phyloP scores from a whole-genome alignment of 2,888 invertebrate species.

The Parelbella ahira region DNA sequence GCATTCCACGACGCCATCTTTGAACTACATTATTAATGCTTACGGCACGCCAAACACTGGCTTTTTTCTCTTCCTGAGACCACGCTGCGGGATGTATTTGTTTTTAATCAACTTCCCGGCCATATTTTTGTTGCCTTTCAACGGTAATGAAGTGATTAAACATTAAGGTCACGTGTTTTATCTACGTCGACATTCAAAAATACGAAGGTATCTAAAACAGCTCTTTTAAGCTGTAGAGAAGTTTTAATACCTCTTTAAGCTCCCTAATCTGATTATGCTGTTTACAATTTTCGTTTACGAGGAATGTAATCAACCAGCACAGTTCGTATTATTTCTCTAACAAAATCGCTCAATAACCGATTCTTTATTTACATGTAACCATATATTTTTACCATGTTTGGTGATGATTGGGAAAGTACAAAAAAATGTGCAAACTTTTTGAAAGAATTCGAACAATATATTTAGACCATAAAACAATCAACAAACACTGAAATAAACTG shows the following conservation, averaged over 20 bases:
- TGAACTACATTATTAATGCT: conserved; percentile 77
- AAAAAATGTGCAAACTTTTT: too few relatives aligned
- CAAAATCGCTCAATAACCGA: too few relatives aligned
- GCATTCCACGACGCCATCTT: conserved; percentile 76
- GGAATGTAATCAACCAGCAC: too few relatives aligned
- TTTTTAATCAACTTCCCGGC: conserved; percentile 62
- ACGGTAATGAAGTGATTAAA: conserved; percentile 23
- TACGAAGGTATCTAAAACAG: conserved; percentile 5
- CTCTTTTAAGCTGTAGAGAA: conserved; percentile 4
- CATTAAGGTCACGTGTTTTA: conserved; percentile 20
- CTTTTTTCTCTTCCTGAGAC: conserved; percentile 51
- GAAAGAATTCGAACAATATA: too few relatives aligned
- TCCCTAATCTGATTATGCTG: conserved; percentile 12
- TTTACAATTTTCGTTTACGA: too few relatives aligned
- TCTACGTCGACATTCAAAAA: not conserved
- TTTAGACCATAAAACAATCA: too few relatives aligned
- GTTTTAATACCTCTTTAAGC: conserved; percentile 8
- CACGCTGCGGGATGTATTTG: conserved; percentile 60
- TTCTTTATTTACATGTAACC: too few relatives aligned
- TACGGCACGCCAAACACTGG: conserved; percentile 58
- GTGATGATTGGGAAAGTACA: too few relatives aligned
- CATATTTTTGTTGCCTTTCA: conserved; percentile 29
- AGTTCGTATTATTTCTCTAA: not conserved
- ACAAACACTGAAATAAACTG: too few relatives aligned
- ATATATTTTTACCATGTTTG: too few relatives aligned